Percentiles rank a stretch among this genome's conserved stretches.
phyloP scores from a whole-genome alignment of 2,888 invertebrate genomes.

The Diadegma fenestrale region DNA sequence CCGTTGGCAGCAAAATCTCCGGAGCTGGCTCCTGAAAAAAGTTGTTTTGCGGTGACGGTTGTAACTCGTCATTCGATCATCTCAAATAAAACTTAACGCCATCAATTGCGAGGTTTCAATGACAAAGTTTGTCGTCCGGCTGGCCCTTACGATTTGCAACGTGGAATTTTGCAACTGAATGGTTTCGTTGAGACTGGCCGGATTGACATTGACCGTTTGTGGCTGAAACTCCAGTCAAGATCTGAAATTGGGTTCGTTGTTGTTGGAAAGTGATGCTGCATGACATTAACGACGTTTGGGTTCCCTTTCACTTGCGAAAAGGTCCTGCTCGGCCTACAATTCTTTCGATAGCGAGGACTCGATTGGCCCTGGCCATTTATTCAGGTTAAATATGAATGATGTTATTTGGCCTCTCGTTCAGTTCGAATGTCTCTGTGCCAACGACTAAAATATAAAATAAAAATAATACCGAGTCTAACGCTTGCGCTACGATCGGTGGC shows the following conservation, averaged over 20 bases:
- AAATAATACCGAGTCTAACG: not conserved
- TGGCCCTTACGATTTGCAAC: not conserved
- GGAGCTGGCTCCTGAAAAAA: no score
- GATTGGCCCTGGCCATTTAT: not conserved
- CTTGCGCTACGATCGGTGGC: not conserved
- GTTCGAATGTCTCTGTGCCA: not conserved
- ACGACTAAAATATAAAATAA: not conserved
- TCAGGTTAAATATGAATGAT: not conserved
- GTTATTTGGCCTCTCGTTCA: not conserved
- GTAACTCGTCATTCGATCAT: no score
- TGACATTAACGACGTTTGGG: not conserved
- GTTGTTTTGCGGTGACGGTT: no score
- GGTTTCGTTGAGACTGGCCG: not conserved
- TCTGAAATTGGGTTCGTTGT: not conserved
- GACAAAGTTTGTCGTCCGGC: not conserved
- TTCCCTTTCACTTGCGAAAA: slow-evolving; percentile 3
- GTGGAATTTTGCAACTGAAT: not conserved
- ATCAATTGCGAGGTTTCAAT: slow-evolving; percentile 3
- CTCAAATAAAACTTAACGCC: no score
- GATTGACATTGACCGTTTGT: not conserved
- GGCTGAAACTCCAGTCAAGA: not conserved
- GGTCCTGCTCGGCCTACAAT: not conserved
- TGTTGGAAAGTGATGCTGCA: slow-evolving; percentile 1
- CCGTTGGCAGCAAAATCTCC: no score
- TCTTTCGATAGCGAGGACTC: not conserved